These are phyloP conservation scores for Calliopsis andreniformis DNA, from an alignment of 1,140 invertebrate species.

Conservation along the genomic window DNA sequence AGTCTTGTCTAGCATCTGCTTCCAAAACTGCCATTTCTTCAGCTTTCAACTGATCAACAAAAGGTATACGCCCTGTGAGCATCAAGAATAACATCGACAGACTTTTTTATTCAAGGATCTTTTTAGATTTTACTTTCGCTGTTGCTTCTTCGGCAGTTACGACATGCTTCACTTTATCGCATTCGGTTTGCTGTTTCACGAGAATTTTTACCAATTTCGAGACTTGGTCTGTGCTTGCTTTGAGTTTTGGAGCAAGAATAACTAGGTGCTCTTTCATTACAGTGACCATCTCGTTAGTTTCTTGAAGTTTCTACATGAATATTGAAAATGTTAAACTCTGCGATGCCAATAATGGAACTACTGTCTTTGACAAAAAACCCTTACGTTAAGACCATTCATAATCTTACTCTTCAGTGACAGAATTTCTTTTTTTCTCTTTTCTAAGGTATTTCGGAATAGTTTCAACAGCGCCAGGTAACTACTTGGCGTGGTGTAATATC, in stretches of 20 bases:
- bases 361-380: not conserved
- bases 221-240: conserved; percentile 91
- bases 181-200: conserved; percentile 90
- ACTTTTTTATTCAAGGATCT: too few relatives aligned
- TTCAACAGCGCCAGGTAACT: conserved; percentile 94
- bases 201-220: conserved; percentile 88
- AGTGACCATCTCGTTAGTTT: conserved; percentile 91
- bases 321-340: not conserved
- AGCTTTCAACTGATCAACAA: conserved; percentile 85
- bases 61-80: too few relatives aligned
- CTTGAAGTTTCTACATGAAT: conserved; percentile 87
- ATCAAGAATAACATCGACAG: too few relatives aligned
- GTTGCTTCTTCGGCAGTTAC: conserved; percentile 90
- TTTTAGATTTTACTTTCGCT: conserved; percentile 84
- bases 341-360: not conserved
- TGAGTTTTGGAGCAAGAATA: conserved; percentile 91
- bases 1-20: conserved; percentile 92
- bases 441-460: conserved; percentile 86
- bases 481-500: conserved; percentile 95
- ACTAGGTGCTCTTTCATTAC: conserved; percentile 94
- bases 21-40: conserved; percentile 90
- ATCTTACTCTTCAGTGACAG: conserved; percentile 86
- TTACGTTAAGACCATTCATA: conserved; percentile 87
- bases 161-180: conserved; percentile 89
- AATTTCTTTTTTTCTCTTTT: conserved; percentile 86